Conservation (phyloP, 2,113 vertebrate genomes). For the Megaptera novaeangliae region DNA sequence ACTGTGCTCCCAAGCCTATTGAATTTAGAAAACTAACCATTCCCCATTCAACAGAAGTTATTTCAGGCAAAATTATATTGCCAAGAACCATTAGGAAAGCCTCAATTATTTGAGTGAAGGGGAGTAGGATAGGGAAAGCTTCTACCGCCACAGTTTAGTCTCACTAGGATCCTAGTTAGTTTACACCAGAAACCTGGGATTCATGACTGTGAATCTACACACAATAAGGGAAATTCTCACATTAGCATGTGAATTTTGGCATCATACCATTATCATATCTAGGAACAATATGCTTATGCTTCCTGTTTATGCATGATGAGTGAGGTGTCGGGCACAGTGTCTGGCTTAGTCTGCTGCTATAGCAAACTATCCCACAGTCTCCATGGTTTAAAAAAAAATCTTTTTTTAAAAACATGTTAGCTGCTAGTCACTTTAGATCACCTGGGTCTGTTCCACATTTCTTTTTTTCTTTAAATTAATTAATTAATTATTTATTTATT, state of each 20-base stretch:
- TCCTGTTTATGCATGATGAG: background rate
- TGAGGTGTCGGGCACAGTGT: background rate
- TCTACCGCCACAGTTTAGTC: background rate
- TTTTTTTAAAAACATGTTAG: background rate
- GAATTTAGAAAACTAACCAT: slow-evolving; percentile 6
- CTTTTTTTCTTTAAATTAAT: too few species aligned
- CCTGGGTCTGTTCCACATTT: background rate
- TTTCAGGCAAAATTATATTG: background rate
- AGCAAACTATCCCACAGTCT: background rate
- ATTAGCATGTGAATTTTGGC: background rate
- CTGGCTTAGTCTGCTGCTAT: background rate
- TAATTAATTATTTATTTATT: too few species aligned
- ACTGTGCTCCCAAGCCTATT: background rate
- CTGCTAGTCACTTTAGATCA: background rate
- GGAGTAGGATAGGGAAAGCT: background rate
- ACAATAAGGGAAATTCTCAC: background rate
- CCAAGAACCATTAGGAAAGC: background rate
- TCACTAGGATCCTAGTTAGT: background rate
- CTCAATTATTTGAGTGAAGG: background rate
- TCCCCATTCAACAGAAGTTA: background rate
- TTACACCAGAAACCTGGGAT: background rate
- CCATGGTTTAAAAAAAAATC: background rate
- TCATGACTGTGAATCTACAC: background rate
- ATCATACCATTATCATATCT: background rate
- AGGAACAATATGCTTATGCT: background rate